These are phyloP conservation scores for Glaucopsyche alexis DNA, from an alignment of 2,888 invertebrate species.

Conservation along the genomic window DNA sequence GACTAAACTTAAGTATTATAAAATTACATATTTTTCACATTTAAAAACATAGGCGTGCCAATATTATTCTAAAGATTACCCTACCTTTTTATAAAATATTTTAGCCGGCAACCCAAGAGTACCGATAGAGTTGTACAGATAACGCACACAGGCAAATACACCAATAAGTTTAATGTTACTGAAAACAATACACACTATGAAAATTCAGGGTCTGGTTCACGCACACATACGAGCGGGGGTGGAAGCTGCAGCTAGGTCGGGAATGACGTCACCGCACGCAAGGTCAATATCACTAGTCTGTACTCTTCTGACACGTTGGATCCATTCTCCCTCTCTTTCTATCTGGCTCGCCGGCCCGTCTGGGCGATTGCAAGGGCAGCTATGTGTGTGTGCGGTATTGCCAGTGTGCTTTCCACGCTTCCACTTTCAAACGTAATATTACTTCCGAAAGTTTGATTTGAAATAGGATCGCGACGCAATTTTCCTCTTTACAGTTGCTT, in stretches of 20 bases:
- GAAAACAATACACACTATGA: slow-evolving; percentile 46
- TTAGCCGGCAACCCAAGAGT: not conserved
- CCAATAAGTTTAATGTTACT: slow-evolving; percentile 38
- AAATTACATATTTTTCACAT: too few relatives aligned
- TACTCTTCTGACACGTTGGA: slow-evolving; percentile 46
- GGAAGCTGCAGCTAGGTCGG: slow-evolving; percentile 80
- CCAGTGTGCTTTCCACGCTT: slow-evolving; percentile 30
- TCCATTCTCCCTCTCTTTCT: slow-evolving; percentile 46
- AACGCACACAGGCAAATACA: slow-evolving; percentile 34
- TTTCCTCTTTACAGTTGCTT: not conserved
- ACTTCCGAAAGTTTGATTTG: slow-evolving; percentile 26
- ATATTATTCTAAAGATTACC: not conserved
- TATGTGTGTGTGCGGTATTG: slow-evolving; percentile 39
- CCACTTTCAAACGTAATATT: slow-evolving; percentile 20
- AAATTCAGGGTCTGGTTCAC: slow-evolving; percentile 75
- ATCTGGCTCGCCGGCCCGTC: slow-evolving; percentile 65
- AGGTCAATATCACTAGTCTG: slow-evolving; percentile 73
- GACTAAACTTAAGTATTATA: too few relatives aligned
- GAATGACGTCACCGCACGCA: slow-evolving; percentile 79
- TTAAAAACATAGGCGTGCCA: not conserved
- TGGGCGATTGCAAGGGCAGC: slow-evolving; percentile 57
- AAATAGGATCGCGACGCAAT: slow-evolving; percentile 7
- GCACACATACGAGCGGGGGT: slow-evolving; percentile 52
- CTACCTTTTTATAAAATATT: not conserved
- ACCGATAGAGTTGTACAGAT: slow-evolving; percentile 30